Conservation (phyloP, 2,888 invertebrate species). For the Omphaloscelis lunosa region DNA sequence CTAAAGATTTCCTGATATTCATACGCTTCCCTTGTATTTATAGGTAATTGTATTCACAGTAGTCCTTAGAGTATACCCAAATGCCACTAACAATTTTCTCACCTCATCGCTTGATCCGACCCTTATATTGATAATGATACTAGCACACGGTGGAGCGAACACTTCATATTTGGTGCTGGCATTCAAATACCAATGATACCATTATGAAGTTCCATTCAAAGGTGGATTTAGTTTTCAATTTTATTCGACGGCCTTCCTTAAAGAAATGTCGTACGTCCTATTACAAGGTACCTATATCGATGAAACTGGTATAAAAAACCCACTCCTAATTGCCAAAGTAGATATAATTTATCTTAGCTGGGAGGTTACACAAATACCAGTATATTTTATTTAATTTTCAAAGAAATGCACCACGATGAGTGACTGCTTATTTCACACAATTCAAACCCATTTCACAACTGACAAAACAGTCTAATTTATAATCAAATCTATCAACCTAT, state of each 20-base stretch:
- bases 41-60: background rate
- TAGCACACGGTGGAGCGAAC: background rate
- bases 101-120: background rate
- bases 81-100: background rate
- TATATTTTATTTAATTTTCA: background rate
- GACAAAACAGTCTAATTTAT: constrained; percentile 11
- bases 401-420: background rate
- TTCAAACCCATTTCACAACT: constrained; percentile 12
- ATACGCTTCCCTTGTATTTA: background rate
- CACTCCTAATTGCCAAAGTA: background rate
- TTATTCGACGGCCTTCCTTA: background rate
- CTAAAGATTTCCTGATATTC: background rate
- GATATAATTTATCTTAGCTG: background rate
- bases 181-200: constrained; percentile 11
- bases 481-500: constrained; percentile 37
- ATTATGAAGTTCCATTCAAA: background rate
- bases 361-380: background rate
- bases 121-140: background rate
- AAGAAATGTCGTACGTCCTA: background rate
- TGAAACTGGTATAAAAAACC: background rate
- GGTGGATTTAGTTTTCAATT: background rate
- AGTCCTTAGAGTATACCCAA: background rate
- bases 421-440: background rate
- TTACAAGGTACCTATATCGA: background rate
- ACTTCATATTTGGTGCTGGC: background rate